phyloP scores from a whole-genome alignment of 2,888 invertebrate species.

The Crematogaster levior region DNA sequence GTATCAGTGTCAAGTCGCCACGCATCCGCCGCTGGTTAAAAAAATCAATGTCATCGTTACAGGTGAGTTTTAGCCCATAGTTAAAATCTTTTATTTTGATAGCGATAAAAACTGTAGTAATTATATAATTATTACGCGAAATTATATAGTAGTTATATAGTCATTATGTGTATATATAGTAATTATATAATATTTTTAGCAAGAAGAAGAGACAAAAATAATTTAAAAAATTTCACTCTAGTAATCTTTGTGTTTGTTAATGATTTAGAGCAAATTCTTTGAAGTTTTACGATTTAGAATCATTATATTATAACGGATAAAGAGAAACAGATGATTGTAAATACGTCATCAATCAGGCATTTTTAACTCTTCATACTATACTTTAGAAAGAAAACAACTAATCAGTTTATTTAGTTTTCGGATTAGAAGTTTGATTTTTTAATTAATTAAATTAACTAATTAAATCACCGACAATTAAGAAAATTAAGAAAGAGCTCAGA shows the following conservation, averaged over 20 bases:
- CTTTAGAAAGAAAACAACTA: background rate
- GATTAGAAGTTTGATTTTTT: background rate
- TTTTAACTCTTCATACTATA: background rate
- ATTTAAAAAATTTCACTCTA: background rate
- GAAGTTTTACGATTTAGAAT: background rate
- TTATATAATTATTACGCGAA: too few relatives aligned
- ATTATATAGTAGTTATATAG: too few relatives aligned
- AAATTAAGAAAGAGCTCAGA: too few relatives aligned
- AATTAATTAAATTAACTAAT: background rate
- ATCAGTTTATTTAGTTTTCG: background rate
- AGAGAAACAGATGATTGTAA: background rate
- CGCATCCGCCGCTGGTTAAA: constrained; percentile 88
- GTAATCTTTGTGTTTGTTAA: background rate
- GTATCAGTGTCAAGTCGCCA: constrained; percentile 89
- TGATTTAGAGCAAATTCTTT: background rate
- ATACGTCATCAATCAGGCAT: background rate
- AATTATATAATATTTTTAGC: background rate
- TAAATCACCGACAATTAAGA: too few relatives aligned
- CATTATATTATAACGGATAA: background rate
- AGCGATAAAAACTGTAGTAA: background rate
- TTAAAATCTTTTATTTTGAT: background rate
- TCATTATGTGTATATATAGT: background rate
- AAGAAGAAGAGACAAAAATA: too few relatives aligned
- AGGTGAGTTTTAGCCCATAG: constrained; percentile 72
- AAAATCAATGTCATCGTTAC: constrained; percentile 88